phyloP scores from a whole-genome alignment of 2,113 vertebrate genomes.

The Protobothrops mucrosquamatus region DNA sequence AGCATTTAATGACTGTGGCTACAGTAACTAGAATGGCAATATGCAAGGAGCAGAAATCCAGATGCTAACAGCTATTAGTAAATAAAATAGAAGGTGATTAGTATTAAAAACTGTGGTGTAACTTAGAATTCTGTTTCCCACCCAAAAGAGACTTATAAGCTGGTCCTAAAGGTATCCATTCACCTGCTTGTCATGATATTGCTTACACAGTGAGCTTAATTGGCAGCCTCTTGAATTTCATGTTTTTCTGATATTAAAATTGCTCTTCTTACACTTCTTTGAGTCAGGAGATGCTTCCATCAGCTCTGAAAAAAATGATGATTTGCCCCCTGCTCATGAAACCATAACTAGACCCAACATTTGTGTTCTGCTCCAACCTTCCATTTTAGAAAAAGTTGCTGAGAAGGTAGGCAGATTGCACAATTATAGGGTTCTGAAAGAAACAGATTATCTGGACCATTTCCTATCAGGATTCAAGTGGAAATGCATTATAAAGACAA shows the following conservation, averaged over 20 bases:
- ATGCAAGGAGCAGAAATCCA: neutral
- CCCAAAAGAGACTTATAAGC: too few relatives aligned
- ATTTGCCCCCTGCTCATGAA: neutral
- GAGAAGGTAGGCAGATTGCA: neutral
- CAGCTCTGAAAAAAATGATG: too few relatives aligned
- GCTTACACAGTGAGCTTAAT: neutral
- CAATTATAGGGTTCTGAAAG: neutral
- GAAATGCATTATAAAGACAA: neutral
- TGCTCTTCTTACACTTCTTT: too few relatives aligned
- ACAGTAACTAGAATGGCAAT: neutral
- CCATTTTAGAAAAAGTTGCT: neutral
- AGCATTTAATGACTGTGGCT: conserved; percentile 3
- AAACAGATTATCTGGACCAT: neutral
- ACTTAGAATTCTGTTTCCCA: neutral
- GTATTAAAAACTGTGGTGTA: neutral
- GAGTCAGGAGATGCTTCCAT: too few relatives aligned
- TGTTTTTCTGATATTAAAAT: neutral
- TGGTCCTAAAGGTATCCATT: too few relatives aligned
- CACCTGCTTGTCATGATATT: too few relatives aligned
- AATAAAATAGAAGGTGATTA: neutral
- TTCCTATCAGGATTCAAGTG: neutral
- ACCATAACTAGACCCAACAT: neutral
- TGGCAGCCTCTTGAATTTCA: neutral
- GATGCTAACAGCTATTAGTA: neutral
- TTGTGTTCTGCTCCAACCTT: neutral